Base-by-base conservation (phyloP, 1,140 invertebrate genomes). In the Pentalonia nigronervosa region DNA sequence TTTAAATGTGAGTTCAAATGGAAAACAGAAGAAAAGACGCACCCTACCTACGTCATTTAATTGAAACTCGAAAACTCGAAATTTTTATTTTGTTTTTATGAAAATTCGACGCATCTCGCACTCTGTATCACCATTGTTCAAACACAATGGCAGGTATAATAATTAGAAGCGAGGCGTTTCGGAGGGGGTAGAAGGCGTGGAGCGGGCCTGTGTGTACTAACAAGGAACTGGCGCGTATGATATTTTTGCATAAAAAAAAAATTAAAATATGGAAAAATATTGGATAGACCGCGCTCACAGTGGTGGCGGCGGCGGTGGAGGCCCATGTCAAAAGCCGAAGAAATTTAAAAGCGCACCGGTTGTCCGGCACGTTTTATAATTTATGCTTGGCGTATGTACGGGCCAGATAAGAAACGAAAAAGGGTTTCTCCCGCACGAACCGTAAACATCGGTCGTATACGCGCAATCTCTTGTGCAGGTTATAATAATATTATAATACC, bases 361-460 rank as follows among this genome's bases (percentile, higher is more conserved):
- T 81, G 90, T 91, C 90, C 90, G 45, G 90, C 67, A 91, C 90
- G 90, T 91, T 91, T 81, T 34, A 83, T 91, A 91, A 91, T 91
- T 91, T 91, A 91, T 91, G 45, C 90, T 67, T n/a, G 45, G 45
- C 47, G 90, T 36, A 91, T 91, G 90, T 36, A 83, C 36, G 20
- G 9, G 25, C 90, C 9, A 81, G 90, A 91, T 91, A 91, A 91
- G 67, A 91, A 45, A 91, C 25, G 67, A 36, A 91, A 91, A 83
- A 91, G 90, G 90, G 45, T 91, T 89, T 7, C n/a, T 91, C 41
- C 90, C 9, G 48, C 90, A 91, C 90, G 45, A 91, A 91, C 36
- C 90, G 90, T 81, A 91, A 91, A 91, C 90, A 91, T 81, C 90
- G 34, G 41, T 45, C 45, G 25, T n/a, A n/a, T n/a, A 48, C 20